phyloP scores from a whole-genome alignment of 2,888 invertebrate genomes.

The Mythimna impura region DNA sequence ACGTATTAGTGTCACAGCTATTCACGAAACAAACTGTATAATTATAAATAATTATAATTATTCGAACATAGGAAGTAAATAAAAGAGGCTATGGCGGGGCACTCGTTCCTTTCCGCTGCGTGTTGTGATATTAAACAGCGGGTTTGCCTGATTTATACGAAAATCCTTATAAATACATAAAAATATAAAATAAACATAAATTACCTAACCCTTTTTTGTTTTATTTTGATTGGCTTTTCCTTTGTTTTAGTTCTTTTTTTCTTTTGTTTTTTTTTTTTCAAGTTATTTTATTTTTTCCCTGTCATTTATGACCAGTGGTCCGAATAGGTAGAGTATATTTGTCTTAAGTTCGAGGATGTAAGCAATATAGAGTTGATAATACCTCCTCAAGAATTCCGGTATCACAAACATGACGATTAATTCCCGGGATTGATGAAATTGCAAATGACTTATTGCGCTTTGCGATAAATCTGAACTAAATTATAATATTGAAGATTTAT shows the following conservation, averaged over 20 bases:
- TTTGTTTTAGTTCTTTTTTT: constrained; percentile 9
- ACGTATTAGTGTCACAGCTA: not conserved
- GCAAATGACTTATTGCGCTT: too few relatives aligned
- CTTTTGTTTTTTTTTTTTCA: not conserved
- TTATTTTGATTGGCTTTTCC: constrained; percentile 58
- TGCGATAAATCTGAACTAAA: too few relatives aligned
- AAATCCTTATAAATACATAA: constrained; percentile 50
- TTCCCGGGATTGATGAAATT: too few relatives aligned
- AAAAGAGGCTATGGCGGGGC: constrained; percentile 63
- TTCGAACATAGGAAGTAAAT: constrained; percentile 43
- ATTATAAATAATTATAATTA: constrained; percentile 28
- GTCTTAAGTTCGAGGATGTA: too few relatives aligned
- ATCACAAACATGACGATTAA: too few relatives aligned
- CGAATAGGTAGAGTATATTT: too few relatives aligned
- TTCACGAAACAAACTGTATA: constrained; percentile 38
- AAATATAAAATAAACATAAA: constrained; percentile 57
- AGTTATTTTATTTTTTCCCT: not conserved
- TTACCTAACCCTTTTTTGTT: constrained; percentile 54
- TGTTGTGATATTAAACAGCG: constrained; percentile 61
- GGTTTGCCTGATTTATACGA: constrained; percentile 56
- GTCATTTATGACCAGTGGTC: too few relatives aligned
- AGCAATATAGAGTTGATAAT: too few relatives aligned
- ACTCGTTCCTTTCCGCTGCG: constrained; percentile 53
- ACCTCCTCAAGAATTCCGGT: too few relatives aligned
- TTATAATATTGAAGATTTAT: too few relatives aligned